A percentile compares a stretch with the other conserved stretches of the same genome.
Evolutionary conservation across 2,888 invertebrate species (phyloP).

Genomic region (Tridacna gigas): DNA sequence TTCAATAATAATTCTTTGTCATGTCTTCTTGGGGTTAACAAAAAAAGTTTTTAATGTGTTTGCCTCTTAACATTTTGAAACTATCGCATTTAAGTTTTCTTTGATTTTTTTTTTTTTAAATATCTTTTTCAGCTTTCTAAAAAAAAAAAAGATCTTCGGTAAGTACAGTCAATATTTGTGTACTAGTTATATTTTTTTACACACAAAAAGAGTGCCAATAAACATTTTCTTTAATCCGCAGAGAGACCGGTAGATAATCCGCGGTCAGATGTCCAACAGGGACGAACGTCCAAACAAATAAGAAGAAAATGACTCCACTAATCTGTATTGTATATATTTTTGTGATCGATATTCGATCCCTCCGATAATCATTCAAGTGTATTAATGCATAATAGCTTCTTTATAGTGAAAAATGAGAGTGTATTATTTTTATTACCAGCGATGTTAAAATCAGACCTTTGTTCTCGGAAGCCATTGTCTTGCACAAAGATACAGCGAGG

Average conservation of each 20-base stretch:
- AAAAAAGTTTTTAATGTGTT: too few species aligned
- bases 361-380: constrained; percentile 43
- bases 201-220: background rate
- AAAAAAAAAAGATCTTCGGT: too few species aligned
- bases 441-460: constrained; percentile 18
- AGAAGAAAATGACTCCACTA: constrained; percentile 58
- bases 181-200: too few species aligned
- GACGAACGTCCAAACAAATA: constrained; percentile 44
- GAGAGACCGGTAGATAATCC: constrained; percentile 6
- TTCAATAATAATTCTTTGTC: too few species aligned
- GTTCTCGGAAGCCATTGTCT: constrained; percentile 8
- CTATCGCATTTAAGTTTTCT: too few species aligned
- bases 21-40: too few species aligned
- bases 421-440: constrained; percentile 54
- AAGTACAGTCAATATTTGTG: too few species aligned
- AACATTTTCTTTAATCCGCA: background rate
- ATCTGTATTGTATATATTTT: constrained; percentile 57
- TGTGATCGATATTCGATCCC: constrained; percentile 53
- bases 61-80: too few species aligned
- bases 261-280: constrained; percentile 26
- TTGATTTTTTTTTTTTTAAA: too few species aligned
- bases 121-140: too few species aligned
- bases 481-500: background rate
- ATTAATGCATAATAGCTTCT: constrained; percentile 57
- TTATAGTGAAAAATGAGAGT: constrained; percentile 58